These are phyloP conservation scores for Pagetopsis macropterus DNA, from an alignment of 2,797 vertebrate species.

Conservation along the genomic window DNA sequence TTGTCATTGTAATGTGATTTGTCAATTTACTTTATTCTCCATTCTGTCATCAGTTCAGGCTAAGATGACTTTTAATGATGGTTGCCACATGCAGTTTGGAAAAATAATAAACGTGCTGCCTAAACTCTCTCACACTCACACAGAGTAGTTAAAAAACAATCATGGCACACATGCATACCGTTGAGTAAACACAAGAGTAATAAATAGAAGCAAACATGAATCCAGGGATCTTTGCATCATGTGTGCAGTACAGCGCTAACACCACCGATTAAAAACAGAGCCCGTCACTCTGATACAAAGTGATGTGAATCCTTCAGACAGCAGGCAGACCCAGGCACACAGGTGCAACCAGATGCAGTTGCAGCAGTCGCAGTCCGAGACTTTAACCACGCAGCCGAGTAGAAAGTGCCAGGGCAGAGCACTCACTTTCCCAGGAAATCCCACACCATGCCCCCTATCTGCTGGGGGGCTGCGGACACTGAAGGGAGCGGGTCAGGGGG, in stretches of 20 bases:
- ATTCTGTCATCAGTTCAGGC: conserved; percentile 31
- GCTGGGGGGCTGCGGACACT: conserved; percentile 80
- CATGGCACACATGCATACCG: conserved; percentile 9
- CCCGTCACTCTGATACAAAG: conserved; percentile 59
- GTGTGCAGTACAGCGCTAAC: conserved; percentile 14
- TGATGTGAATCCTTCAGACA: conserved; percentile 50
- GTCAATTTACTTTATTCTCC: conserved; percentile 18
- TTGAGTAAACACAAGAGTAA: conserved; percentile 39
- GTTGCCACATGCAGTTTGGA: conserved; percentile 37
- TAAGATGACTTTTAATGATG: conserved; percentile 14
- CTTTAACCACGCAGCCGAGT: conserved; percentile 74
- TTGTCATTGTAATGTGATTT: conserved; percentile 13
- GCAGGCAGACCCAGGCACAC: conserved; percentile 62
- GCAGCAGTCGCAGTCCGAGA: conserved; percentile 63
- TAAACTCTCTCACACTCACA: conserved; percentile 10
- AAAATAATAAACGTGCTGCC: conserved; percentile 37
- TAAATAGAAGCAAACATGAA: conserved; percentile 42
- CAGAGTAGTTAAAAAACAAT: conserved; percentile 16
- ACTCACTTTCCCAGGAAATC: conserved; percentile 88
- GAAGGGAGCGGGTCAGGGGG: conserved; percentile 85
- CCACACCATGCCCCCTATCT: conserved; percentile 86
- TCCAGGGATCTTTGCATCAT: conserved; percentile 65
- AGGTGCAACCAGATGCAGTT: conserved; percentile 64
- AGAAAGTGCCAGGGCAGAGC: conserved; percentile 82
- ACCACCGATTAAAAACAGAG: conserved; percentile 10